Base-by-base conservation (phyloP, 2,888 invertebrate species). In the Limulus polyphemus region DNA sequence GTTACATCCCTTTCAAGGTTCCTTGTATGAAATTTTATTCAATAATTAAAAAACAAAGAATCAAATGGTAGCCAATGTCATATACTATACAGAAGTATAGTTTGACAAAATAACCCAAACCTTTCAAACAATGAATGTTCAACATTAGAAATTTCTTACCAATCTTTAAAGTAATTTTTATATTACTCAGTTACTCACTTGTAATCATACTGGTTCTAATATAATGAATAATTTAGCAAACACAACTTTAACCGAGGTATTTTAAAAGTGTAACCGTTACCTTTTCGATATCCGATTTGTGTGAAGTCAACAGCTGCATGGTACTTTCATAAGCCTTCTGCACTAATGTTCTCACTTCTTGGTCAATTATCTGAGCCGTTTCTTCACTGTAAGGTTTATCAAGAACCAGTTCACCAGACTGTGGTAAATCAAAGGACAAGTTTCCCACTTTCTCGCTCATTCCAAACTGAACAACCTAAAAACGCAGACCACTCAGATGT, bases 401-500 rank as follows among this genome's bases (percentile, higher is more conserved):
- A 63, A 94, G 80, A 2, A 85, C 84, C 82, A 93, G 87, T 71
- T 98, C 97, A 0, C 97, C 97, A 0, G 88, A 86, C 71, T 89
- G 86, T 0, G 94, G 92, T 83, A 91, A 84, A 75, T 98, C 90
- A 74, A 97, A 99, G 57, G 97, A 97, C 1, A 99, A 84, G 73
- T 97, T 92, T 0, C 99, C 99, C 0, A 99, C 88, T 79, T 91
- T 93, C 46, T 90, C 83, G 74, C 94, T 99, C 98, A 99, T 99
- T 67, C 99, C 99, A 74, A 87, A 98, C 72, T 93, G 91, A 0
- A 92, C 94, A 58, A 99, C 86, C 83, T 83, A 73, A 12, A 73
- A 54, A 61, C 57, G 56, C 32, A 32, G 32, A 32, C 1, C 32
- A 32, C 3, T 32, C 5, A 32, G 32, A 32, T 32, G 32, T 32